Evolutionary conservation across 2,888 invertebrate species (phyloP).

Genomic region (Ophioninae sp.): DNA sequence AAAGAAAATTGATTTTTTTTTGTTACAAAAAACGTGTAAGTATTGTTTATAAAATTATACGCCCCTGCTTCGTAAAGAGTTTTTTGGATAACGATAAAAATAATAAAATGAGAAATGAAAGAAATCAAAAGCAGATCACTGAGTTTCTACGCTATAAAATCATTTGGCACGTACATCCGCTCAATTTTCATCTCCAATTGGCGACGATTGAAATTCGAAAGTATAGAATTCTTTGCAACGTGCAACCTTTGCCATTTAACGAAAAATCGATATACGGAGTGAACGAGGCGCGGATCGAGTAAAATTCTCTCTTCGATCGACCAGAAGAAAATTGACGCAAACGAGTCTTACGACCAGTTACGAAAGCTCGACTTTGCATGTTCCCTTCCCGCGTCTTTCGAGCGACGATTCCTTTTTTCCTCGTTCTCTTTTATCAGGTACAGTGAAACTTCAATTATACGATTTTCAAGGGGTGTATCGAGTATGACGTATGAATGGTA

Average conservation of each 20-base stretch:
- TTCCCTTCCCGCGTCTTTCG: neutral
- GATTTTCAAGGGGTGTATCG: too few relatives aligned
- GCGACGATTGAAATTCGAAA: neutral
- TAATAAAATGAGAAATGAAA: neutral
- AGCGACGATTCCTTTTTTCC: slow-evolving; percentile 13
- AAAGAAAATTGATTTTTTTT: neutral
- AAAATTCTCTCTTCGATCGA: slow-evolving; percentile 15
- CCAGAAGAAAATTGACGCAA: slow-evolving; percentile 1
- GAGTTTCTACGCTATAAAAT: neutral
- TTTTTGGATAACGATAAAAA: neutral
- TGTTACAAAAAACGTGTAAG: neutral
- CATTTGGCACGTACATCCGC: neutral
- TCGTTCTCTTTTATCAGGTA: neutral
- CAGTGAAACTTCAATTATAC: too few relatives aligned
- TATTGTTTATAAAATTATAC: neutral
- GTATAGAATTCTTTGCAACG: neutral
- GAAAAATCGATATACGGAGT: neutral
- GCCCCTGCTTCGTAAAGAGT: neutral
- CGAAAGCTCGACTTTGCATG: slow-evolving; percentile 8
- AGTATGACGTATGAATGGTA: too few relatives aligned
- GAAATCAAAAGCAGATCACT: too few relatives aligned
- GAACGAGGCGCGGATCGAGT: neutral
- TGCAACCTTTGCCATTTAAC: neutral
- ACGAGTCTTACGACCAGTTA: slow-evolving; percentile 32
- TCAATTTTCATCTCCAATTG: neutral